Evolutionary conservation across 2,113 vertebrate genomes (phyloP), one percentile per base, ranked within the genome.

Genomic region (Poicephalus meyeri): DNA sequence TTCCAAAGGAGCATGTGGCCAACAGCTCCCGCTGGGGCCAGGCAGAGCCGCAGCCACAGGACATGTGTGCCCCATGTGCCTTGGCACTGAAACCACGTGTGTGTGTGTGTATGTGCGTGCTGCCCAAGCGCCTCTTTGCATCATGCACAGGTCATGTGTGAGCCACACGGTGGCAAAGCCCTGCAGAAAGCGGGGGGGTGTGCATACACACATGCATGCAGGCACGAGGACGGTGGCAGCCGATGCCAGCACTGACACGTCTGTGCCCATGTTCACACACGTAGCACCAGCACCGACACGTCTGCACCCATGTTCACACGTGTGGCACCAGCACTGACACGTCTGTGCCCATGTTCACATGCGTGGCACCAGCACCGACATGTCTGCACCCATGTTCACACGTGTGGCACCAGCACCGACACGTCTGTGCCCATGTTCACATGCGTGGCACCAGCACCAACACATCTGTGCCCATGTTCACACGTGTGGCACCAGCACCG

Each of bases 1-100:
- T 87, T 96, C 76, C 96, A 94, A 92, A 95, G 83, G 76, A 93
- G 86, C 89, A 89, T 65, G 85, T 61, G 89, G 87, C 66, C 94
- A 82, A 33, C 80, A 82, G 52, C 80, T 72, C 78, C 91, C 0
- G 1, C 87, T 68, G 93, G 44, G 84, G 52, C 70, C 55, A 60
- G 83, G 69, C 95, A 68, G 73, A 49, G 47, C 87, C 1, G 4
- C 13, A 6, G 37, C 56, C 35, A 0, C 1, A 15, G 83, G 80
- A 93, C 95, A 94, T 24, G 13, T 96, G 94, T 52, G 66, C n/a
- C 92, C 63, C 95, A 86, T 83, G 91, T 94, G 91, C 85, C 66
- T 93, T 82, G 91, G 94, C 91, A 86, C 37, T 44, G 56, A 74
- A 78, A 47, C 61, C 24, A 20, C 3, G 3, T 0, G 0, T 1